Base-by-base conservation (phyloP, 2,797 vertebrate species). In the Phaenicophaeus curvirostris region DNA sequence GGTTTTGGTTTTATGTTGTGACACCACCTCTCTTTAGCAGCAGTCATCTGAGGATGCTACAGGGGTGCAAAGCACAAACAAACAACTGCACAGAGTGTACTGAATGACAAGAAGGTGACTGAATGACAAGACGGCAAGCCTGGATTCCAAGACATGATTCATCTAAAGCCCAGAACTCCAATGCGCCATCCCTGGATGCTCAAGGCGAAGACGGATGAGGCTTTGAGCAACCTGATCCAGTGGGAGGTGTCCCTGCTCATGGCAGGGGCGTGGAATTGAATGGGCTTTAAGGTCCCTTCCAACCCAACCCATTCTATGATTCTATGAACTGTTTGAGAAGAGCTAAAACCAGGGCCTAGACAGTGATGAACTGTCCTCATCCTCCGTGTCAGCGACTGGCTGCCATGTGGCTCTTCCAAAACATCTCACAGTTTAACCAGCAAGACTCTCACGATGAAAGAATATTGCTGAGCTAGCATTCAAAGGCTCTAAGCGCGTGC, bases 31-130 rank as follows among this genome's bases (percentile, higher is more conserved):
- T 19, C 42, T 62, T 46, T 2, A 53, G 42, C 41, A 35, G 59
- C 30, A 23, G 16, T 28, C 10, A 48, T n/a, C 69, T 67, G 61
- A 48, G 50, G 66, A 51, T 1, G 5, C 50, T 33, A 33, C 21
- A 4, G 19, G 54, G 28, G 6, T 57, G 59, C 37, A 33, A 58
- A 57, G 37, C 33, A 51, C 23, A 73, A 54, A 33, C 1, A 0
- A 62, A 31, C 13, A 14, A 9, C 37, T 44, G 55, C 62, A 51
- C 1, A 0, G 57, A 59, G 35, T n/a, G n/a, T n/a, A 55, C n/a
- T n/a, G n/a, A n/a, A n/a, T n/a, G n/a, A 41, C 6, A 46, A 6
- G n/a, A n/a, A n/a, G n/a, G 62, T 13, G 21, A 50, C 9, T 0
- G 9, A 51, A 28, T 59, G 37, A 50, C 61, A 54, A 33, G 18